Evolutionary conservation across 2,888 invertebrate genomes (phyloP), one percentile per base, ranked within the genome.

Genomic region (Oasisia sp.): DNA sequence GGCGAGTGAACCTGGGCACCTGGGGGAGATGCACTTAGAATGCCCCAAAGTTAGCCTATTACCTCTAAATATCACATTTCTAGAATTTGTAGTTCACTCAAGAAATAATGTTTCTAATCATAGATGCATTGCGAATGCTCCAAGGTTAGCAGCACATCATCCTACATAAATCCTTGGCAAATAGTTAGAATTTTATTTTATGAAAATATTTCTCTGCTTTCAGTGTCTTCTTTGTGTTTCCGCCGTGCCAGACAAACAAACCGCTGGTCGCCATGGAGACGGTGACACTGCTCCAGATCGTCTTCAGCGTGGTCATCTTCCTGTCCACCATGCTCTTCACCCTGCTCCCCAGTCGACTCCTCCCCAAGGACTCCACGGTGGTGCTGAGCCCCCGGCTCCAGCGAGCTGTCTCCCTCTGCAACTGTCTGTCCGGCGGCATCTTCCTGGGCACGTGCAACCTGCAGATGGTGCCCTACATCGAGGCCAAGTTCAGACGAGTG

Each of bases 371-470:
- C 92, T 32, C 58, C 74, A 14, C 32, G 7, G 58, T 50, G 32
- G 89, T 58, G n/a, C 14, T 32, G n/a, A 50, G 45, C 14, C 50
- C 56, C 0, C 92, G 92, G 44, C 14, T 90, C 1, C 38, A 90
- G 27, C 90, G 32, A 3, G 38, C 90, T 0, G n/a, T 94, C 92
- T 91, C 92, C 89, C 91, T 94, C 32, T 93, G 93, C 32, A 96
- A 95, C 93, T 96, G 95, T 92, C 92, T 95, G 45, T 94, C 95
- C 58, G 95, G 95, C 32, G 96, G 96, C 7, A 95, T 96, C 32
- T 96, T 96, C 93, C 94, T 96, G 32, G 96, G 95, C 7, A 95
- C 95, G 93, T 96, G 96, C 93, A 96, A 96, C 93, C 93, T 96
- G 11, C 95, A 95, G 58, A 94, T 96, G 12, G 93, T 96, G 32